Conservation (phyloP, 1,140 invertebrate genomes). For the Nephotettix cincticeps region DNA sequence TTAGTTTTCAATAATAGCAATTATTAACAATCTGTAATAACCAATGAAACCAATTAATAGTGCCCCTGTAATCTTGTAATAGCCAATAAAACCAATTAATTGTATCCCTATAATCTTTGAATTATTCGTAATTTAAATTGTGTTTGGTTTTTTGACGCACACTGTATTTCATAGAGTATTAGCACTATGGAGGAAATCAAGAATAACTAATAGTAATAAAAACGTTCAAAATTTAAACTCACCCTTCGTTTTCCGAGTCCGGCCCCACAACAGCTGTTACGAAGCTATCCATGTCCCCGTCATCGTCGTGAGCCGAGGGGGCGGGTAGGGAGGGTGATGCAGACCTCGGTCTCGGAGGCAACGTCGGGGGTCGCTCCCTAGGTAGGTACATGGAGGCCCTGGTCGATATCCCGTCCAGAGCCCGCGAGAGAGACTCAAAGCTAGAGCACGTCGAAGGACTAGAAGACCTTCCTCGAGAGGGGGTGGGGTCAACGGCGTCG, state of each 20-base stretch:
- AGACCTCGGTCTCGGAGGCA: slow-evolving; percentile 12
- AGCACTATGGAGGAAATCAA: no score
- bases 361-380: background rate
- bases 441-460: background rate
- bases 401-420: background rate
- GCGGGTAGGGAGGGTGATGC: slow-evolving; percentile 12
- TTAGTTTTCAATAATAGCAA: no score
- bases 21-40: no score
- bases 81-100: no score
- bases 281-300: background rate
- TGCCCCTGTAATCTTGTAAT: no score
- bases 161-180: no score
- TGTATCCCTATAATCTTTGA: no score
- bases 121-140: no score
- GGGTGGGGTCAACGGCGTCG: background rate
- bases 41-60: no score
- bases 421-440: slow-evolving; percentile 3
- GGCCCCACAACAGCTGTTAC: background rate
- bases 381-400: slow-evolving; percentile 16
- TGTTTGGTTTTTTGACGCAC: no score
- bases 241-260: background rate
- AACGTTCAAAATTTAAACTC: background rate
- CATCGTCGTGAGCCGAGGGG: background rate
- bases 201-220: no score
- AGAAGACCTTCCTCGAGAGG: background rate